These are phyloP conservation scores for Watsonalla cultraria DNA, from an alignment of 2,888 invertebrate genomes.

Conservation along the genomic window DNA sequence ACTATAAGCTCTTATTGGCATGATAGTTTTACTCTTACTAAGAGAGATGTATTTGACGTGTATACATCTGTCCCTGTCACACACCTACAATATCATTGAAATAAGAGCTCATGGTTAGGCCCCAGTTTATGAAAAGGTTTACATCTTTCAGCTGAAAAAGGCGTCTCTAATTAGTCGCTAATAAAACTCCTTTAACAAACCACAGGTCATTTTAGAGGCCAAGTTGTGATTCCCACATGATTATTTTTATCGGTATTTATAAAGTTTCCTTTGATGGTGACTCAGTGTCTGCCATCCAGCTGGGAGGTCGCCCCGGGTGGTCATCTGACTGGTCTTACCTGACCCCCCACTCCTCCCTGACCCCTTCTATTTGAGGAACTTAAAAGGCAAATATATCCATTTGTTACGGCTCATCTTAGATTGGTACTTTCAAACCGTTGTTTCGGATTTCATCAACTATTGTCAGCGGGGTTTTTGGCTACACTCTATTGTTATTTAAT, in stretches of 20 bases:
- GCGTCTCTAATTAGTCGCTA: neutral
- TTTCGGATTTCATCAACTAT: slow-evolving; percentile 44
- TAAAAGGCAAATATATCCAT: slow-evolving; percentile 16
- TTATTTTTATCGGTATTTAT: slow-evolving; percentile 39
- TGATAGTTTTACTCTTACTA: too few species aligned
- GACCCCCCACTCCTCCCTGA: slow-evolving; percentile 24
- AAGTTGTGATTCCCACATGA: slow-evolving; percentile 30
- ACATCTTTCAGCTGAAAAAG: too few species aligned
- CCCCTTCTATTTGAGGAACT: neutral
- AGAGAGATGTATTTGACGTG: too few species aligned
- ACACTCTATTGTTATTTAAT: slow-evolving; percentile 7
- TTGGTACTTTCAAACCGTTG: slow-evolving; percentile 38
- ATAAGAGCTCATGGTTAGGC: too few species aligned
- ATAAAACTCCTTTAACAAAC: slow-evolving; percentile 12
- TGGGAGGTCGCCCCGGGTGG: slow-evolving; percentile 62
- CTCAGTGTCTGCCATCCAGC: slow-evolving; percentile 42
- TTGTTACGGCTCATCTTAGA: slow-evolving; percentile 26
- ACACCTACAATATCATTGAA: too few species aligned
- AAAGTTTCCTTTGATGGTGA: slow-evolving; percentile 47
- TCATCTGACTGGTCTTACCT: slow-evolving; percentile 31
- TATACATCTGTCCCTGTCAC: too few species aligned
- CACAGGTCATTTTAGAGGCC: neutral
- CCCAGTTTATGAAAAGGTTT: too few species aligned
- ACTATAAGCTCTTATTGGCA: too few species aligned
- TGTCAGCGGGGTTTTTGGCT: slow-evolving; percentile 33